Percentiles rank a stretch among this genome's conserved stretches.
These are phyloP conservation scores for Tadarida brasiliensis DNA, from an alignment of 2,797 vertebrate species.

Conservation along the genomic window DNA sequence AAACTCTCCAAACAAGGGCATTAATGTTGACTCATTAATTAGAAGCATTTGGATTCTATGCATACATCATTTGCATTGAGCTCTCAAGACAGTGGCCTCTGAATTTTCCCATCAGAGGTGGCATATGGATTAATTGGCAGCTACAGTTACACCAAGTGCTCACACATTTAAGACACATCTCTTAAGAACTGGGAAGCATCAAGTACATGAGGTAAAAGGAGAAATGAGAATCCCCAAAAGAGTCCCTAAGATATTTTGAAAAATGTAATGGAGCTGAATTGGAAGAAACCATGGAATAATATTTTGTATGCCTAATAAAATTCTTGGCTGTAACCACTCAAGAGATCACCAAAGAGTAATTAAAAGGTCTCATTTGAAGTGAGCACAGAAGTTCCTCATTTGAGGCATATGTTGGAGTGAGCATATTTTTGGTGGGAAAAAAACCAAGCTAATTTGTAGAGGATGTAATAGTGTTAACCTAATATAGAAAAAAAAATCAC, in stretches of 20 bases:
- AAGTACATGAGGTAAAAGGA: neutral
- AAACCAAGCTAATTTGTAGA: conserved; percentile 22
- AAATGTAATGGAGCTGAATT: neutral
- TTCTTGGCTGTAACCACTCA: neutral
- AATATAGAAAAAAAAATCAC: neutral
- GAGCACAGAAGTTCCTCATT: neutral
- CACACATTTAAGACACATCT: neutral
- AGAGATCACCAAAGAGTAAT: neutral
- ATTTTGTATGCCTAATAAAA: neutral
- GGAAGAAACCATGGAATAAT: neutral
- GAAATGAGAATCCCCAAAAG: neutral
- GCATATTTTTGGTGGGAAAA: neutral
- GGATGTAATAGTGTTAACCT: neutral
- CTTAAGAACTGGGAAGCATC: neutral
- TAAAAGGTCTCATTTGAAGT: conserved; percentile 3
- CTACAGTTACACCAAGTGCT: neutral
- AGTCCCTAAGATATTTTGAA: neutral
- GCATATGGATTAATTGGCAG: neutral
- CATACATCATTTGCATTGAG: neutral
- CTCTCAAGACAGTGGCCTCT: neutral
- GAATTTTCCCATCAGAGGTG: neutral
- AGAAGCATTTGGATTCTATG: neutral
- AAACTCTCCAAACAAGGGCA: neutral
- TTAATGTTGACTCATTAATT: neutral
- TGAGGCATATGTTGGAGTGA: neutral